Conservation (phyloP, 2,888 invertebrate genomes). For the Nowickia ferox region DNA sequence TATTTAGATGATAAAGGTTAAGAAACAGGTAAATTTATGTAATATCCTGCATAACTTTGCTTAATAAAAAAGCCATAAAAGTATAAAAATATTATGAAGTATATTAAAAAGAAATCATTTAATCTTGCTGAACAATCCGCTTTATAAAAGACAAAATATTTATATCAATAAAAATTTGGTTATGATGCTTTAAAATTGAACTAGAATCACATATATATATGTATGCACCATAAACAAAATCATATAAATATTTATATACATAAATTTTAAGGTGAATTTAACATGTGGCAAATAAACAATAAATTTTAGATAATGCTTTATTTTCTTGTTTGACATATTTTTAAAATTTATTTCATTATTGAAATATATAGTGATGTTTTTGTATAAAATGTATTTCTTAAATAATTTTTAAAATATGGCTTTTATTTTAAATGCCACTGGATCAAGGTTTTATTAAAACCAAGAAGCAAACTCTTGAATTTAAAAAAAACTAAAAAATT, state of each 20-base stretch:
- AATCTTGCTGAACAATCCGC: conserved; percentile 49
- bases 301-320: conserved; percentile 4
- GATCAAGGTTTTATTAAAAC: too few species aligned
- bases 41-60: conserved; percentile 26
- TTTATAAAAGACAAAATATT: conserved; percentile 37
- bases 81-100: conserved; percentile 50
- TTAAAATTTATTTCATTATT: not conserved
- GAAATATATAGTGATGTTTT: not conserved
- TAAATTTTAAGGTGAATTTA: conserved; percentile 47
- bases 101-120: conserved; percentile 62
- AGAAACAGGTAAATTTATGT: conserved; percentile 64
- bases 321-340: not conserved
- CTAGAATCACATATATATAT: not conserved
- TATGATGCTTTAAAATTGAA: conserved; percentile 8
- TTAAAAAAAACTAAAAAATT: too few species aligned
- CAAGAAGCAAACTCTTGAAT: too few species aligned
- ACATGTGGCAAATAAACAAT: conserved; percentile 35
- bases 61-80: conserved; percentile 64
- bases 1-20: conserved; percentile 51
- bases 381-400: too few species aligned
- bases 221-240: too few species aligned
- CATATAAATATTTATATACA: not conserved
- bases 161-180: conserved; percentile 48
- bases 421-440: too few species aligned
- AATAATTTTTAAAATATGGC: too few species aligned